These are phyloP conservation scores for Rhogogaster chlorosoma DNA, from an alignment of 2,888 invertebrate genomes.

Conservation along the genomic window DNA sequence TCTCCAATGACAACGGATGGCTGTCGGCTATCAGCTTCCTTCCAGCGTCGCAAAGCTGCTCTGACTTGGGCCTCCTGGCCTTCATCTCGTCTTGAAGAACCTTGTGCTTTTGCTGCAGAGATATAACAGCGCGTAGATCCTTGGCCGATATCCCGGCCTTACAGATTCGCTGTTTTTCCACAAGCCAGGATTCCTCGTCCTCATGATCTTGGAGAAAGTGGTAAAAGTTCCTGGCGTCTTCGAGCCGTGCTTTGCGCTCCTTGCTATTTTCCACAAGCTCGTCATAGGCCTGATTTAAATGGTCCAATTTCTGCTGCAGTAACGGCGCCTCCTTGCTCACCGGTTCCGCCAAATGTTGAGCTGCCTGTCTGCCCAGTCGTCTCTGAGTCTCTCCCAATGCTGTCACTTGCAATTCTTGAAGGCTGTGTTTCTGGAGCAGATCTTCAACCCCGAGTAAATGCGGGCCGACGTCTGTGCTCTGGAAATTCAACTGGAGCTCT, in stretches of 20 bases:
- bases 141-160: constrained; percentile 96
- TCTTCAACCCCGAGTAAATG: constrained; percentile 98
- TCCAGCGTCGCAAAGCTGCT: constrained; percentile 86
- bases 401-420: constrained; percentile 91
- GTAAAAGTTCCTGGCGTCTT: constrained; percentile 95
- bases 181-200: constrained; percentile 98
- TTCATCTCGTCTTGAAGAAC: constrained; percentile 94
- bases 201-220: constrained; percentile 98
- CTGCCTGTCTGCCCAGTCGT: constrained; percentile 85
- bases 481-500: constrained; percentile 89
- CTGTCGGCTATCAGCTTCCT: constrained; percentile 87
- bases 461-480: constrained; percentile 93
- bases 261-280: constrained; percentile 87
- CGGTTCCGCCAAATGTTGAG: constrained; percentile 70
- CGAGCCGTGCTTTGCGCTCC: constrained; percentile 89
- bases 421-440: constrained; percentile 94
- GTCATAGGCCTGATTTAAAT: constrained; percentile 88
- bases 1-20: constrained; percentile 90
- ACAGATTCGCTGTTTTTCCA: constrained; percentile 96
- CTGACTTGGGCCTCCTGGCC: constrained; percentile 85
- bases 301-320: constrained; percentile 86
- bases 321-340: constrained; percentile 77
- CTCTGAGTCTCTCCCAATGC: constrained; percentile 92
- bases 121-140: constrained; percentile 93
- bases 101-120: constrained; percentile 95